Evolutionary conservation across 2,113 vertebrate species (phyloP).

Genomic region (Silurus asotus): DNA sequence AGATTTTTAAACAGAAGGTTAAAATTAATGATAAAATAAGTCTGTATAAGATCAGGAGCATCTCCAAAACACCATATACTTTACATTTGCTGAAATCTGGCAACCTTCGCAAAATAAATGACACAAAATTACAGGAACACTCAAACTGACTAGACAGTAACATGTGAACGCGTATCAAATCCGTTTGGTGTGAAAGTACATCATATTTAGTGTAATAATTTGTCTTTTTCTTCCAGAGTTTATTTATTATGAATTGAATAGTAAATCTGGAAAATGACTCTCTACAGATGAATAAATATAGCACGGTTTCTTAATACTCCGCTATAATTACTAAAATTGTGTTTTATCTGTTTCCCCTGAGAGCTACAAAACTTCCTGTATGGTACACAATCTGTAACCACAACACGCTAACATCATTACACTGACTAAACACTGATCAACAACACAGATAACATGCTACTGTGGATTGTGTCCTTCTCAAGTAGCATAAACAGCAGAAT

Average conservation of each 20-base stretch:
- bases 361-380: conserved; percentile 20
- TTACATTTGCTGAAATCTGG: neutral
- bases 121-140: no score
- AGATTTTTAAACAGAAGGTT: neutral
- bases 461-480: neutral
- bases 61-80: neutral
- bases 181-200: neutral
- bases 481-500: neutral
- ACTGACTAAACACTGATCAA: neutral
- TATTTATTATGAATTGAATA: no score
- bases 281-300: neutral
- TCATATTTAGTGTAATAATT: neutral
- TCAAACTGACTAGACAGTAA: neutral
- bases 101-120: no score
- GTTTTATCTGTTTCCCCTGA: conserved; percentile 5
- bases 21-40: neutral
- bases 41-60: neutral
- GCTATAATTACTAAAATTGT: neutral
- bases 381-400: conserved; percentile 7
- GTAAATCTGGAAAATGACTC: neutral
- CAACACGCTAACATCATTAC: conserved; percentile 11
- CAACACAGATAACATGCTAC: neutral
- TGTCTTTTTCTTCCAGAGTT: no score
- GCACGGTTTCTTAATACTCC: neutral
- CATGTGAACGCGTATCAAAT: neutral